Evolutionary conservation across 2,888 invertebrate species (phyloP), one percentile per base, ranked within the genome.

Genomic region (Phyllotreta striolata): DNA sequence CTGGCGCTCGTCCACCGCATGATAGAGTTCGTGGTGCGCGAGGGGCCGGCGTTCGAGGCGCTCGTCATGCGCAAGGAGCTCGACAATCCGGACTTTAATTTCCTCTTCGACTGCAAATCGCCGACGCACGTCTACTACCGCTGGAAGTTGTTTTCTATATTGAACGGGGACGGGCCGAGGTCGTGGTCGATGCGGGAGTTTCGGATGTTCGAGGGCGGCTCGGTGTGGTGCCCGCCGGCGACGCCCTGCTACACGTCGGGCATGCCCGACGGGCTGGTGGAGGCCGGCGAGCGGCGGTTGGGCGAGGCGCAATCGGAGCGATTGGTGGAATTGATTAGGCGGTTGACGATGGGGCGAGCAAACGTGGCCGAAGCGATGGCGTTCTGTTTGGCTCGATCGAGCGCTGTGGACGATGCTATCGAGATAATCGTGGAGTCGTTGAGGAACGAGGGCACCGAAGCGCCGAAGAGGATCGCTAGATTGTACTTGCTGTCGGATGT

Each of bases 11-110:
- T 99, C 76, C 97, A 99, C 84, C 92, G 98, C 71, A 95, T 95
- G 91, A 62, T 99, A 67, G 98, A 99, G 84, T 99, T 97, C 86
- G 97, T 99, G 67, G 93, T 98, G 72, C 89, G 96, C 70, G 98
- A 99, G 83, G 99, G 99, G 0, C 97, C 98, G 1, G 91, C 96
- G 91, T 99, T 99, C 84, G 99, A 99, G 83, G 98, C 98, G 0
- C 92, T 98, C 87, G 93, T 99, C 62, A 99, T 99, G 97, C 95
- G 95, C 82, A 88, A 92, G 74, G 98, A 99, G 86, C 87, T 96
- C 71, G 93, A 90, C 81, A 99, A 99, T 84, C 95, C 96, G 0
- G 88, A 92, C 82, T 99, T 92, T 84, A 90, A 93, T 86, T 99
- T 99, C 85, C 86, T 99, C 66, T 98, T 97, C 83, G 98, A 99